Conservation (phyloP, 2,797 vertebrate species). For the Glossophaga mutica region DNA sequence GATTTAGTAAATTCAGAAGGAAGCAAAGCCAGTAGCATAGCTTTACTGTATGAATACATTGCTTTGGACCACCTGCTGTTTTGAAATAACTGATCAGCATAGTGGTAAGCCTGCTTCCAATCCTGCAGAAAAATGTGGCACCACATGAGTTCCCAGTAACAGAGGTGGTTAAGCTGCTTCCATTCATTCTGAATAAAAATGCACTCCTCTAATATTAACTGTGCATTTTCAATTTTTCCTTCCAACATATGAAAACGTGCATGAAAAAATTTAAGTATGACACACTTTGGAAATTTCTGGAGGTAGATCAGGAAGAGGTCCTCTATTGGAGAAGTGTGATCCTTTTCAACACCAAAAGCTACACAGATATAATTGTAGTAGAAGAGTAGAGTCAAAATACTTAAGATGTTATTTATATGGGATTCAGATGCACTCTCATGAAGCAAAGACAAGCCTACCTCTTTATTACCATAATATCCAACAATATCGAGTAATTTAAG, state of each 20-base stretch:
- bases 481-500: slow-evolving; percentile 62
- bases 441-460: slow-evolving; percentile 63
- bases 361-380: slow-evolving; percentile 87
- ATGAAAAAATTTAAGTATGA: slow-evolving; percentile 86
- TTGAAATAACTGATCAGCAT: slow-evolving; percentile 83
- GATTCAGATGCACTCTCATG: slow-evolving; percentile 81
- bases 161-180: slow-evolving; percentile 89
- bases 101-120: slow-evolving; percentile 86
- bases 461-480: slow-evolving; percentile 53
- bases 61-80: slow-evolving; percentile 91
- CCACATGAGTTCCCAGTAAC: slow-evolving; percentile 93
- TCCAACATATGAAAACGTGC: slow-evolving; percentile 86
- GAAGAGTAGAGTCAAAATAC: slow-evolving; percentile 86
- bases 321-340: slow-evolving; percentile 81
- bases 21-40: slow-evolving; percentile 87
- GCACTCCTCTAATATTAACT: slow-evolving; percentile 84
- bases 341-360: slow-evolving; percentile 83
- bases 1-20: slow-evolving; percentile 80
- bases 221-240: slow-evolving; percentile 86
- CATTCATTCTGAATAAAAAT: slow-evolving; percentile 87
- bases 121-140: slow-evolving; percentile 86
- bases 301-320: slow-evolving; percentile 83
- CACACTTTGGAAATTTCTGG: slow-evolving; percentile 87
- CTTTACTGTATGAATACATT: slow-evolving; percentile 85
- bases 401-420: slow-evolving; percentile 86